phyloP scores from a whole-genome alignment of 2,888 invertebrate genomes.

The Plagiodera versicolora region DNA sequence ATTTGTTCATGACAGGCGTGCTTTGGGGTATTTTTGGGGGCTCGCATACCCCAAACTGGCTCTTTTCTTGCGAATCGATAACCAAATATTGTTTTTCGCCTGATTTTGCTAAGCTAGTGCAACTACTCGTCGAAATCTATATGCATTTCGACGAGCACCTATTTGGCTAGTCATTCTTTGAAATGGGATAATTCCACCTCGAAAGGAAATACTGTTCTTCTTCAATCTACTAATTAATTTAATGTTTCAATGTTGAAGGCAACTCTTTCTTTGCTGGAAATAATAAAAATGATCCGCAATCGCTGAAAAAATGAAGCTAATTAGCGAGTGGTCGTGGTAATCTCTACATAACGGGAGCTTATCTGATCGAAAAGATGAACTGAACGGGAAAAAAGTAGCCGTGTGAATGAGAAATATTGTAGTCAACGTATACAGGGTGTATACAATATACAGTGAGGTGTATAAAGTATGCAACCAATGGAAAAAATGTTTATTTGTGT shows the following conservation, averaged over 20 bases:
- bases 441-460: too few relatives aligned
- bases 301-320: not conserved
- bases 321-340: slow-evolving; percentile 1
- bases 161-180: slow-evolving; percentile 31
- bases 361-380: not conserved
- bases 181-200: slow-evolving; percentile 24
- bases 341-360: not conserved
- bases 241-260: not conserved
- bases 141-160: not conserved
- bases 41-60: too few relatives aligned
- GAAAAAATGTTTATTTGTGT: too few relatives aligned
- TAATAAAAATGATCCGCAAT: not conserved
- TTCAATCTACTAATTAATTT: not conserved
- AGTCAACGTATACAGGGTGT: too few relatives aligned
- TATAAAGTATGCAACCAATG: too few relatives aligned
- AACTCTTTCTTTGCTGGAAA: not conserved
- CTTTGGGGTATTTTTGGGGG: too few relatives aligned
- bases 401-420: not conserved
- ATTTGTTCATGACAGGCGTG: too few relatives aligned
- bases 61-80: too few relatives aligned
- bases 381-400: not conserved
- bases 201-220: not conserved
- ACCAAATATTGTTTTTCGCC: too few relatives aligned
- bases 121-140: not conserved
- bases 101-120: not conserved